Evolutionary conservation across 1,140 invertebrate species (phyloP).

Genomic region (Pemphigus obesinymphae): DNA sequence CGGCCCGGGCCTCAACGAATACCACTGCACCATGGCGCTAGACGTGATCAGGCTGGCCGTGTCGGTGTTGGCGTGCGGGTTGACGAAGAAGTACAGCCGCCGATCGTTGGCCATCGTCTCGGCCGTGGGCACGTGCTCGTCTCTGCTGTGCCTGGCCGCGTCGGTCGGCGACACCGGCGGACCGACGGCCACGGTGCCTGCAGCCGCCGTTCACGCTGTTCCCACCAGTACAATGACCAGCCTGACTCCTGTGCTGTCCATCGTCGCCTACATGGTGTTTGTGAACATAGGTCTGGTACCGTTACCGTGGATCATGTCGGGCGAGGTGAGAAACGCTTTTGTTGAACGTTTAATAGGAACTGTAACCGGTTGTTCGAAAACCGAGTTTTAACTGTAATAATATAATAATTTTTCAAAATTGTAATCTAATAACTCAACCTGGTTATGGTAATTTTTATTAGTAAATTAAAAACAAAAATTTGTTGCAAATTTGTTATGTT

Average conservation of each 20-base stretch:
- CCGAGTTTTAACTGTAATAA: too few species aligned
- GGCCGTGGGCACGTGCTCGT: slow-evolving; percentile 55
- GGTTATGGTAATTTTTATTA: too few species aligned
- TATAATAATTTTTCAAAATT: too few species aligned
- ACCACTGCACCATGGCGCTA: slow-evolving; percentile 60
- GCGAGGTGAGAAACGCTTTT: slow-evolving; percentile 51
- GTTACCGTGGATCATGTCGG: slow-evolving; percentile 66
- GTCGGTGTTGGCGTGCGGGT: slow-evolving; percentile 56
- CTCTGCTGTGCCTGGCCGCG: slow-evolving; percentile 54
- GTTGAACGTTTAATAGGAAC: too few species aligned
- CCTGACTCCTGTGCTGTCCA: slow-evolving; percentile 45
- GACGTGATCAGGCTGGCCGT: slow-evolving; percentile 63
- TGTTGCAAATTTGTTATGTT: too few species aligned
- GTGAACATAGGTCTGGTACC: slow-evolving; percentile 59
- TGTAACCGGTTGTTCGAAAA: too few species aligned
- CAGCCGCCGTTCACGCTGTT: slow-evolving; percentile 45
- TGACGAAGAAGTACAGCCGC: slow-evolving; percentile 58
- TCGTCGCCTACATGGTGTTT: slow-evolving; percentile 58
- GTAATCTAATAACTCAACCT: too few species aligned
- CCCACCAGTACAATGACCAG: neutral
- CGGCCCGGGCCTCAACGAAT: slow-evolving; percentile 56
- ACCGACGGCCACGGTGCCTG: too few species aligned
- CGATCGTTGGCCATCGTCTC: slow-evolving; percentile 58
- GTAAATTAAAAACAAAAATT: too few species aligned
- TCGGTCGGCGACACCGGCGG: neutral